A percentile compares a stretch with the other conserved stretches of the same genome.
Evolutionary conservation across 30 jellyfish, hydroid and myxozoan genomes (phyloP).

Genomic region (Cassiopea xamachana): DNA sequence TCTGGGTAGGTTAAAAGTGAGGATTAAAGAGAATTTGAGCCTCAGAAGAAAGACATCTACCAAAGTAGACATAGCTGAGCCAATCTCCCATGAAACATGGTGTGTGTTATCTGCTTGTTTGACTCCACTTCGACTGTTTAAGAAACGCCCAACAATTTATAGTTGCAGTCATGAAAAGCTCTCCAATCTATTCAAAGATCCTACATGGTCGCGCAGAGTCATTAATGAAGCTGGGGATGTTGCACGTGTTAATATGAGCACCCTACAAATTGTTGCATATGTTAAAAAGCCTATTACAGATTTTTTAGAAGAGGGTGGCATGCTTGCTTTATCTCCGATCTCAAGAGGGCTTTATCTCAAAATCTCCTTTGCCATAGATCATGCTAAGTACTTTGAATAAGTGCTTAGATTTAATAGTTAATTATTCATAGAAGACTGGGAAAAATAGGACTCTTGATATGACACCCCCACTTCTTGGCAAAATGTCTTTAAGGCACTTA

Average conservation of each 20-base stretch:
- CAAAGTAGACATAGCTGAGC: neutral
- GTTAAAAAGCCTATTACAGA: neutral
- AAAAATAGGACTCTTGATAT: too few species aligned
- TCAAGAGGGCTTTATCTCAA: neutral
- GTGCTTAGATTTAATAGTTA: neutral
- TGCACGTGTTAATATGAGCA: neutral
- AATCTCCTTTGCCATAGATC: neutral
- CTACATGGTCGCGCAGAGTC: neutral
- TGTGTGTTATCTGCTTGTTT: neutral
- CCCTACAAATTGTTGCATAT: neutral
- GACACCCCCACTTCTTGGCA: neutral
- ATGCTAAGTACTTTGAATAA: neutral
- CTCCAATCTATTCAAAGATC: neutral
- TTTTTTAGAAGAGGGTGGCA: neutral
- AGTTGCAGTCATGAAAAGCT: neutral
- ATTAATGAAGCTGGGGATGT: conserved; percentile 9
- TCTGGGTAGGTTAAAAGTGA: neutral
- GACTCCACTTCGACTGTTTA: neutral
- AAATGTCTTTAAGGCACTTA: neutral
- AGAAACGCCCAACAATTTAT: neutral
- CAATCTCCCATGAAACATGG: neutral
- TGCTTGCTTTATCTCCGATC: neutral
- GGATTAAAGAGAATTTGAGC: neutral
- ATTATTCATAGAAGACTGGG: neutral
- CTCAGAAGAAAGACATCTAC: neutral